A percentile compares a stretch with the other conserved stretches of the same genome.
Conservation (phyloP, 2,888 invertebrate species). For the Drosophila antonietae region DNA sequence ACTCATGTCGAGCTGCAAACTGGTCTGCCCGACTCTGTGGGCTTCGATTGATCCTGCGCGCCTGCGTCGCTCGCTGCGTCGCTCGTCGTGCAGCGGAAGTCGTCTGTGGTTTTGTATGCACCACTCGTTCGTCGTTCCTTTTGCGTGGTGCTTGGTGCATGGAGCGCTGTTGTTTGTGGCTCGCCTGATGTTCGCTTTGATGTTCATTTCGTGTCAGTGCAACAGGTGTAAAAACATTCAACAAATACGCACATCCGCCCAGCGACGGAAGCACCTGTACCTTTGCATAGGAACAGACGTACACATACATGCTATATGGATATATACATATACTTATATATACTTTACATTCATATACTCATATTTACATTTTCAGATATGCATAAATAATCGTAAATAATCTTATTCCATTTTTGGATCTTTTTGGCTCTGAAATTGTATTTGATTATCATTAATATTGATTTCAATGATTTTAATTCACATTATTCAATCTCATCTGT, state of each 20-base stretch:
- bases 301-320: background rate
- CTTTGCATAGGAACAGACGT: conserved; percentile 21
- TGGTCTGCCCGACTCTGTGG: conserved; percentile 14
- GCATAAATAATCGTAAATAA: background rate
- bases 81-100: conserved; percentile 65
- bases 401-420: background rate
- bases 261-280: conserved; percentile 61
- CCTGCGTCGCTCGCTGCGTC: conserved; percentile 9
- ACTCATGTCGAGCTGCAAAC: conserved; percentile 38
- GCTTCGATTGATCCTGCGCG: conserved; percentile 37
- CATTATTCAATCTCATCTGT: background rate
- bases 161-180: background rate
- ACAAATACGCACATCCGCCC: conserved; percentile 77
- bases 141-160: conserved; percentile 1
- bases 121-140: conserved; percentile 44
- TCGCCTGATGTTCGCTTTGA: conserved; percentile 29
- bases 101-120: conserved; percentile 72
- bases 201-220: conserved; percentile 56
- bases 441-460: too few species aligned
- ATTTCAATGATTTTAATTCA: too few species aligned
- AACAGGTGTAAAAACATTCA: conserved; percentile 78
- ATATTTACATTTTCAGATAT: background rate
- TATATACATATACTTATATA: background rate
- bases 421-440: background rate
- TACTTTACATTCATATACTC: background rate